phyloP scores from a whole-genome alignment of 2,797 vertebrate species.

The Phrynocephalus forsythii region DNA sequence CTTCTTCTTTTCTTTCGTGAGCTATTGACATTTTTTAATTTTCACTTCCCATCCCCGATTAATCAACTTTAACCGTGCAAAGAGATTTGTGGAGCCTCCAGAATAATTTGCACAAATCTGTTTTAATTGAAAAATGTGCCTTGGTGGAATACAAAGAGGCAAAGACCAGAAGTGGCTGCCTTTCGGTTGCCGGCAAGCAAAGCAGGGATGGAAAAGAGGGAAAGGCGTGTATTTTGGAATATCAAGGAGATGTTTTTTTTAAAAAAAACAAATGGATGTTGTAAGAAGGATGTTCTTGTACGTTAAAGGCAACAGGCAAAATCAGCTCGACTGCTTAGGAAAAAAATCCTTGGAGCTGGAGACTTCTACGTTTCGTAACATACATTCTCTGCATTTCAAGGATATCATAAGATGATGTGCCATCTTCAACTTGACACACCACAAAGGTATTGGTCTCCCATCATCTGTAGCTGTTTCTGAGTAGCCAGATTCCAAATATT shows the following conservation, averaged over 20 bases:
- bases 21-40: constrained; percentile 60
- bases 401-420: neutral
- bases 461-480: neutral
- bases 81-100: constrained; percentile 59
- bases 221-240: constrained; percentile 18
- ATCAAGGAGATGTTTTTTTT: neutral
- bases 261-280: neutral
- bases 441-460: too few species aligned
- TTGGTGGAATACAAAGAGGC: constrained; percentile 37
- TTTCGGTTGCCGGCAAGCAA: constrained; percentile 27
- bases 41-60: constrained; percentile 65
- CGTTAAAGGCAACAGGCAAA: too few species aligned
- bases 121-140: constrained; percentile 66
- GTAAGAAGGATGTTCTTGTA: neutral
- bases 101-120: constrained; percentile 61
- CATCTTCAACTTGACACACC: too few species aligned
- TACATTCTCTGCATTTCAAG: too few species aligned
- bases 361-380: neutral
- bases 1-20: constrained; percentile 2
- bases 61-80: constrained; percentile 71
- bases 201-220: neutral
- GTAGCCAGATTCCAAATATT: neutral
- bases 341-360: neutral
- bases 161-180: constrained; percentile 48
- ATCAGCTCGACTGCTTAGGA: too few species aligned